phyloP scores from a whole-genome alignment of 2,113 vertebrate species.

The Trachemys scripta region DNA sequence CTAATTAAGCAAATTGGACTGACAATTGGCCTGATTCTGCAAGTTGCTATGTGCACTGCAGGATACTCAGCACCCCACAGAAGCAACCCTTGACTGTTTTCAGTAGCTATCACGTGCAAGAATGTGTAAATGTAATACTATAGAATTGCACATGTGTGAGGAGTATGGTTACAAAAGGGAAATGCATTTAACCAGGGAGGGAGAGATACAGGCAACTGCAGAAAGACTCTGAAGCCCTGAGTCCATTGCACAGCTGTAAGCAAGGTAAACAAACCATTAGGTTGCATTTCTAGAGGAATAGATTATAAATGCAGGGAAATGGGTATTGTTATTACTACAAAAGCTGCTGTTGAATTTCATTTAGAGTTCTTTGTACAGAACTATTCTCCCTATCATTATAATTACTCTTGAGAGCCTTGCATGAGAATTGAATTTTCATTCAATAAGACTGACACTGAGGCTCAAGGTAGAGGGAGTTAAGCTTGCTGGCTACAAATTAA shows the following conservation, averaged over 20 bases:
- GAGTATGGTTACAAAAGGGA: not conserved
- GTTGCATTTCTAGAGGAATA: not conserved
- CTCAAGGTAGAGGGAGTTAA: constrained; percentile 35
- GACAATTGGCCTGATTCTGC: not conserved
- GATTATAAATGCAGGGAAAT: constrained; percentile 12
- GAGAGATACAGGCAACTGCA: not conserved
- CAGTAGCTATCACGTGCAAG: not conserved
- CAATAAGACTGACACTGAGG: constrained; percentile 29
- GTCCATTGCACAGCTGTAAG: not conserved
- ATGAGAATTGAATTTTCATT: constrained; percentile 67
- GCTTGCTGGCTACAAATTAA: constrained; percentile 51
- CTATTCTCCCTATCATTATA: constrained; percentile 25
- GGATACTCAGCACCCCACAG: not conserved
- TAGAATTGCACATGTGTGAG: not conserved
- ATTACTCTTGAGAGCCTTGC: constrained; percentile 54
- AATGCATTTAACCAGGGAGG: not conserved
- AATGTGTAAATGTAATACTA: not conserved
- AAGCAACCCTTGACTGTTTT: not conserved
- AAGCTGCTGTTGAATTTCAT: constrained; percentile 57
- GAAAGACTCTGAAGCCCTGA: not conserved
- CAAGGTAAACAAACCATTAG: constrained; percentile 43
- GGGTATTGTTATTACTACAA: constrained; percentile 25
- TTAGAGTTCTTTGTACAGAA: constrained; percentile 57
- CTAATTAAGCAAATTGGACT: not conserved
- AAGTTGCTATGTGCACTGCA: not conserved